Conservation (phyloP, 2,797 vertebrate species). For the Myoxocephalus aenaeus region DNA sequence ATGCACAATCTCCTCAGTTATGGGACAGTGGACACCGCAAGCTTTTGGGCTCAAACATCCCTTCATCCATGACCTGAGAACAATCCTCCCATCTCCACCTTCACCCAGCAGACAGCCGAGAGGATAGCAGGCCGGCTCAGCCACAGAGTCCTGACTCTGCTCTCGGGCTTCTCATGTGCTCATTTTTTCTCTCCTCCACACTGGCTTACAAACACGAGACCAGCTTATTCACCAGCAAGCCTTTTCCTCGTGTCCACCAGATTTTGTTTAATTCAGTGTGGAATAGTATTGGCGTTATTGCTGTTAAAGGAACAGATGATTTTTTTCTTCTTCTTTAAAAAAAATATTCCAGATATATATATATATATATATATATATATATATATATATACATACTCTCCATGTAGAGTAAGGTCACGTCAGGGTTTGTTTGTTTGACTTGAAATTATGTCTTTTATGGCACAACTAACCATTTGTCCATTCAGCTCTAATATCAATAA, state of each 20-base stretch:
- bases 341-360: no score
- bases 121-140: conserved; percentile 8
- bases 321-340: no score
- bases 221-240: not conserved
- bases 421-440: not conserved
- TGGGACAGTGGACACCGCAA: conserved; percentile 33
- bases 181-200: not conserved
- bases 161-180: conserved; percentile 6
- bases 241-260: not conserved
- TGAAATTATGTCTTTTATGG: not conserved
- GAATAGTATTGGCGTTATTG: not conserved
- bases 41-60: conserved; percentile 48
- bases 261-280: not conserved
- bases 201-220: conserved; percentile 6
- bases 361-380: no score
- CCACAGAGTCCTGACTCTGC: conserved; percentile 14
- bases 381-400: not conserved
- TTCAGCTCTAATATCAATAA: conserved; percentile 11
- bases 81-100: conserved; percentile 34
- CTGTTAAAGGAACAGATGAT: not conserved
- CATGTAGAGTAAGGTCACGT: not conserved
- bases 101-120: conserved; percentile 16
- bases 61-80: conserved; percentile 55
- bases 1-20: conserved; percentile 47
- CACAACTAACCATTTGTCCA: not conserved